These are phyloP conservation scores for Crotophaga sulcirostris DNA, from an alignment of 2,113 vertebrate genomes.

Conservation along the genomic window DNA sequence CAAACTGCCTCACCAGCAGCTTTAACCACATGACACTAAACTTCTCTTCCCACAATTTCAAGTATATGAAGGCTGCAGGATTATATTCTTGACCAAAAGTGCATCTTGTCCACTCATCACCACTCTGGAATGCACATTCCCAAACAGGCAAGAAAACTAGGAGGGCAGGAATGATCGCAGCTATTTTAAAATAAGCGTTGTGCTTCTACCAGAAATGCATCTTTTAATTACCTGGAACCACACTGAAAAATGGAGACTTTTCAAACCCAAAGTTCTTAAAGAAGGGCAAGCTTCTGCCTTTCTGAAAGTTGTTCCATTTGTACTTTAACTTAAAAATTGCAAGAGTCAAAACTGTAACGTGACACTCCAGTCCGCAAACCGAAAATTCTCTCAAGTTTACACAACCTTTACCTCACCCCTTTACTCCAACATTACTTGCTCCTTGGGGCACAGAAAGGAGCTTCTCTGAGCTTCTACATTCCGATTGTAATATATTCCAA, in stretches of 20 bases:
- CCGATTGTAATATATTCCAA: background rate
- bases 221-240: background rate
- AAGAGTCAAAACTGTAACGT: background rate
- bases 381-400: background rate
- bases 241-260: background rate
- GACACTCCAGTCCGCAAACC: background rate
- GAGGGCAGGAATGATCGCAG: background rate
- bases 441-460: background rate
- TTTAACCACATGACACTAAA: background rate
- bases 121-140: slow-evolving; percentile 31
- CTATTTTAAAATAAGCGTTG: background rate
- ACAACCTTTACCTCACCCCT: background rate
- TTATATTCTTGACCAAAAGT: background rate
- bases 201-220: background rate
- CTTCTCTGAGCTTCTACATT: background rate
- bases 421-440: background rate
- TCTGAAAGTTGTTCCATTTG: background rate
- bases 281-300: background rate
- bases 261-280: background rate
- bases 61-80: background rate
- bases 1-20: background rate
- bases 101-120: slow-evolving; percentile 14
- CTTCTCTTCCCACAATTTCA: background rate
- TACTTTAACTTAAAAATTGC: background rate
- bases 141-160: background rate